These are phyloP conservation scores for Schizothorax lantsangensis DNA, from an alignment of 2,797 vertebrate genomes.

Conservation along the genomic window DNA sequence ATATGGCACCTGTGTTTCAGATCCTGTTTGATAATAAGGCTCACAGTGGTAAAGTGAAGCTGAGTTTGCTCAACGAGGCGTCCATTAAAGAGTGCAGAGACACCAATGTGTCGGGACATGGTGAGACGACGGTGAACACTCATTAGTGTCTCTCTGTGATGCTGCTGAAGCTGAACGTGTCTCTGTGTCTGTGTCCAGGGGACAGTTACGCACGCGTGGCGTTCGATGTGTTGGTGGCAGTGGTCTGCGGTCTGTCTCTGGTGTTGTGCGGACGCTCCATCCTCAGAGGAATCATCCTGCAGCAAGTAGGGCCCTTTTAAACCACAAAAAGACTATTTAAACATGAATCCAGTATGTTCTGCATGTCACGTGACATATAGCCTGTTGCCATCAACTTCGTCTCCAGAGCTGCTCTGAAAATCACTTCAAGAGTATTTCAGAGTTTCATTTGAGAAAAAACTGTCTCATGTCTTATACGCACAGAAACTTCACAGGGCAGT, in stretches of 20 bases:
- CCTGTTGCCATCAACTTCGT: no score
- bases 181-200: conserved; percentile 69
- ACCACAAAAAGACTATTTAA: no score
- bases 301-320: conserved; percentile 68
- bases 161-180: background rate
- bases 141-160: background rate
- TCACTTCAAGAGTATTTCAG: no score
- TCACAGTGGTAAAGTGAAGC: conserved; percentile 88
- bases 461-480: no score
- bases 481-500: no score
- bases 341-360: background rate
- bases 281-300: conserved; percentile 85
- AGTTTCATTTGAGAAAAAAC: no score
- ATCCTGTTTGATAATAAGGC: conserved; percentile 90
- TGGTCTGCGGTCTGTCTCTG: conserved; percentile 86
- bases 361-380: background rate
- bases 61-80: conserved; percentile 83
- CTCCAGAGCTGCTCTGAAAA: no score
- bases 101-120: conserved; percentile 85
- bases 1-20: conserved; percentile 68
- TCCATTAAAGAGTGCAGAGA: conserved; percentile 89
- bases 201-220: conserved; percentile 84
- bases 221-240: conserved; percentile 86
- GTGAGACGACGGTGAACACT: conserved; percentile 73
- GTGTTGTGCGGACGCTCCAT: conserved; percentile 90